Evolutionary conservation across 2,113 vertebrate genomes (phyloP).

Genomic region (Percopsis transmontana): DNA sequence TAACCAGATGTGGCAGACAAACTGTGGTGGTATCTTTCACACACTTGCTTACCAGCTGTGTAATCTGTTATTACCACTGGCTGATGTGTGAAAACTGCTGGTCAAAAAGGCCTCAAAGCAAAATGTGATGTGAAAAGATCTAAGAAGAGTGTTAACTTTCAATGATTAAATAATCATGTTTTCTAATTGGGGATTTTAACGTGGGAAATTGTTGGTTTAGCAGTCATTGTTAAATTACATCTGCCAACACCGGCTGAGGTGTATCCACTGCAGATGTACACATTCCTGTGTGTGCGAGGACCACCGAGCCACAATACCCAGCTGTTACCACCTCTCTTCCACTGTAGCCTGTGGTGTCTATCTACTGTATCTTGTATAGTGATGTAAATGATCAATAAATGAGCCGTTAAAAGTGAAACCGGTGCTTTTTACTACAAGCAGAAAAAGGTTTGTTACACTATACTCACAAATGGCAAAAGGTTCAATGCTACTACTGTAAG

Average conservation of each 20-base stretch:
- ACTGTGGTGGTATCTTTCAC: no score
- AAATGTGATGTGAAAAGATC: not conserved
- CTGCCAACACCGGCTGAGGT: no score
- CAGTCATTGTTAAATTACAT: no score
- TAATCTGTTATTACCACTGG: not conserved
- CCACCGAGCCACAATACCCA: not conserved
- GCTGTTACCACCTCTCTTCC: conserved; percentile 2
- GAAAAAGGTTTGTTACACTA: no score
- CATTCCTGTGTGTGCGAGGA: not conserved
- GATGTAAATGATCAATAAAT: conserved; percentile 58
- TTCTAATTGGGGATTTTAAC: no score
- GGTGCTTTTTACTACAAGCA: no score
- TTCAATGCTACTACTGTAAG: no score
- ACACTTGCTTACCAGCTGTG: not conserved
- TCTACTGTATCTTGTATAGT: conserved; percentile 7
- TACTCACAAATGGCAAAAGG: no score
- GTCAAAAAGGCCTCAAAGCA: not conserved
- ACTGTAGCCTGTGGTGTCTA: conserved; percentile 35
- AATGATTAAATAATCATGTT: no score
- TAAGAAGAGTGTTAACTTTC: not conserved
- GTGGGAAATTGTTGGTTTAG: no score
- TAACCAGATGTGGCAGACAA: no score
- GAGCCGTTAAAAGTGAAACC: conserved; percentile 32
- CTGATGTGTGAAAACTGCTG: not conserved
- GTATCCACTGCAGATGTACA: not conserved